Conservation (phyloP, 1,140 invertebrate genomes). For the Acromyrmex charruanus region DNA sequence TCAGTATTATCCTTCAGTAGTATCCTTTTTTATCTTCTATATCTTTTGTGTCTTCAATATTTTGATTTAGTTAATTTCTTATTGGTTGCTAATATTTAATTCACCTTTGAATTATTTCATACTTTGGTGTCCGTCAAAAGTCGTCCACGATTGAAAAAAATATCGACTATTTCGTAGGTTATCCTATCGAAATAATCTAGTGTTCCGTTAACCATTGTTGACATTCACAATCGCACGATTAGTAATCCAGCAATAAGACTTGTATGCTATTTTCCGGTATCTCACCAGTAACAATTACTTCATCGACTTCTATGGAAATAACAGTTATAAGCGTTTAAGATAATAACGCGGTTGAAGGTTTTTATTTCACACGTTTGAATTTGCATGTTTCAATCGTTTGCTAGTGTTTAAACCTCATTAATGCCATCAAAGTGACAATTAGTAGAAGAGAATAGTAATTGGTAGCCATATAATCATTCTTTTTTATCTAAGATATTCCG, state of each 20-base stretch:
- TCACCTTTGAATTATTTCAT: not conserved
- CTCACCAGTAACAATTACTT: not conserved
- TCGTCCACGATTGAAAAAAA: not conserved
- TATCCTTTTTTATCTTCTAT: not conserved
- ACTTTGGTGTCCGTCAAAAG: not conserved
- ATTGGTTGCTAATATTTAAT: not conserved
- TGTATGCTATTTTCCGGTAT: not conserved
- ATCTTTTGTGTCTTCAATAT: not conserved
- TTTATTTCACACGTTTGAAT: slow-evolving; percentile 20
- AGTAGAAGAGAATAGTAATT: not conserved
- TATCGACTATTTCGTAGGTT: not conserved
- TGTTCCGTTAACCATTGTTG: slow-evolving; percentile 52
- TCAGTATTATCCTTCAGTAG: not conserved
- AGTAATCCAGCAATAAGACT: slow-evolving; percentile 33
- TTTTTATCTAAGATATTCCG: not conserved
- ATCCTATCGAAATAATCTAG: slow-evolving; percentile 29
- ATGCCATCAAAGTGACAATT: not conserved
- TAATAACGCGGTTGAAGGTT: slow-evolving; percentile 10
- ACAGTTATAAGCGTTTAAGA: slow-evolving; percentile 23
- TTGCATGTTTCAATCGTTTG: slow-evolving; percentile 6
- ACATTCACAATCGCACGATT: slow-evolving; percentile 38
- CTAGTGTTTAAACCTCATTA: not conserved
- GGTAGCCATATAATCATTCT: not conserved
- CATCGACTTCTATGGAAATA: slow-evolving; percentile 14
- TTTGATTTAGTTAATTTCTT: not conserved